phyloP scores from a whole-genome alignment of 2,888 invertebrate genomes.

The Pelosia muscerda region DNA sequence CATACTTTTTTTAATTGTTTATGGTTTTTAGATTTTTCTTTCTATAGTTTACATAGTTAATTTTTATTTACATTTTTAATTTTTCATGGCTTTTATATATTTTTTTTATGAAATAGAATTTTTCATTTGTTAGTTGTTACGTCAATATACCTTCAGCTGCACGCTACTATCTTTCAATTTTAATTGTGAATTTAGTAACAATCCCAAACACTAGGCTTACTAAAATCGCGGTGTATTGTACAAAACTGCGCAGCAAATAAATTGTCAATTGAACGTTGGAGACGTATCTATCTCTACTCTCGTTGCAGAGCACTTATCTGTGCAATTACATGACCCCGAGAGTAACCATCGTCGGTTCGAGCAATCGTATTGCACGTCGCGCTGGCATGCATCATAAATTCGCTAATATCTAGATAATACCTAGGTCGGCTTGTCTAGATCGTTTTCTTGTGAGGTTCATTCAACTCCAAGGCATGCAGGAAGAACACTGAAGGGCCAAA shows the following conservation, averaged over 20 bases:
- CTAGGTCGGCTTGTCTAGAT: conserved; percentile 61
- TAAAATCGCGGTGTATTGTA: neutral
- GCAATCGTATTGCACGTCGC: conserved; percentile 22
- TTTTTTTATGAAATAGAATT: too few species aligned
- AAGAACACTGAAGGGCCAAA: conserved; percentile 7
- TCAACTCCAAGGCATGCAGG: conserved; percentile 58
- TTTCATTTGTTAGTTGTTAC: too few species aligned
- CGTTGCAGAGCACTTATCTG: conserved; percentile 10
- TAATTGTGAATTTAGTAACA: too few species aligned
- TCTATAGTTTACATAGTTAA: too few species aligned
- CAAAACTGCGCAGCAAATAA: neutral
- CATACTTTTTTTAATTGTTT: too few species aligned
- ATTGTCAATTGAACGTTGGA: neutral
- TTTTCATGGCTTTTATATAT: too few species aligned
- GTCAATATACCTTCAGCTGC: too few species aligned
- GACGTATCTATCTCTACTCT: neutral
- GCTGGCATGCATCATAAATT: conserved; percentile 66
- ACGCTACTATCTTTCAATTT: too few species aligned
- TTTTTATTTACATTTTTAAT: too few species aligned
- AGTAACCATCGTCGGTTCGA: neutral
- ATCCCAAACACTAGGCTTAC: too few species aligned
- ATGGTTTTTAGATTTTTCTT: too few species aligned
- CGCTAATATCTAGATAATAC: conserved; percentile 73
- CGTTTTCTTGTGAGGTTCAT: conserved; percentile 71
- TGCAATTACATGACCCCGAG: conserved; percentile 18